A percentile compares a stretch with the other conserved stretches of the same genome.
Conservation (phyloP, 1,140 invertebrate species). For the Cydia fagiglandana region DNA sequence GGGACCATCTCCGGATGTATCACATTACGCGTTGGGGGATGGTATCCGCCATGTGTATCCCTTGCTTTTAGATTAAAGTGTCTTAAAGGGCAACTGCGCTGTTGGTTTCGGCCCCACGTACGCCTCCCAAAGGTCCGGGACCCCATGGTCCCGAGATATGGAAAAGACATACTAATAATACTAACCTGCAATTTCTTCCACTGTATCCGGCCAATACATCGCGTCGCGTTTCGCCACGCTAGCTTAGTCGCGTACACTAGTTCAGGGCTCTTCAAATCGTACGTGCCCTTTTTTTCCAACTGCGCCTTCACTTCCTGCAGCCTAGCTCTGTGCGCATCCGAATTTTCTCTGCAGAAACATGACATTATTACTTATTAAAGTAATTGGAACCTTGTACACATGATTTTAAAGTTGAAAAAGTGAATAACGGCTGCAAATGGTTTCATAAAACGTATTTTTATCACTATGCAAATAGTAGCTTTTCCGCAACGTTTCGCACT, state of each 20-base stretch:
- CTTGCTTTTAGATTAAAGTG: too few relatives aligned
- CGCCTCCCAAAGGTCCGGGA: too few relatives aligned
- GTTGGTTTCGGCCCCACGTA: too few relatives aligned
- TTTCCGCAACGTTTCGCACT: constrained; percentile 5
- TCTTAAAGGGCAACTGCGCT: too few relatives aligned
- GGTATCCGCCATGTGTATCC: too few relatives aligned
- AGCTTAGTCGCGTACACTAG: constrained; percentile 95
- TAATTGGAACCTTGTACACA: neutral
- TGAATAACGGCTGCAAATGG: neutral
- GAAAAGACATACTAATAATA: too few relatives aligned
- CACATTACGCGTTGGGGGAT: too few relatives aligned
- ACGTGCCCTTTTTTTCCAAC: constrained; percentile 87
- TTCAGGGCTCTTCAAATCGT: constrained; percentile 94
- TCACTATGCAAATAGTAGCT: neutral
- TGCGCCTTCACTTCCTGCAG: constrained; percentile 89
- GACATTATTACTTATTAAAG: constrained; percentile 6
- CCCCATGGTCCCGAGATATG: too few relatives aligned
- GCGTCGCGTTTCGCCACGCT: constrained; percentile 94
- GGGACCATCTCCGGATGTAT: too few relatives aligned
- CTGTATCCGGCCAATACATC: constrained; percentile 96
- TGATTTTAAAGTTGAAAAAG: neutral
- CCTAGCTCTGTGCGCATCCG: constrained; percentile 84
- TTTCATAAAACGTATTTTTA: constrained; percentile 13
- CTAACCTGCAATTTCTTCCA: constrained; percentile 97
- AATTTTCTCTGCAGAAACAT: constrained; percentile 82